A percentile compares a stretch with the other conserved stretches of the same genome.
Evolutionary conservation across 2,113 vertebrate genomes (phyloP).

Genomic region (Aythya baeri): DNA sequence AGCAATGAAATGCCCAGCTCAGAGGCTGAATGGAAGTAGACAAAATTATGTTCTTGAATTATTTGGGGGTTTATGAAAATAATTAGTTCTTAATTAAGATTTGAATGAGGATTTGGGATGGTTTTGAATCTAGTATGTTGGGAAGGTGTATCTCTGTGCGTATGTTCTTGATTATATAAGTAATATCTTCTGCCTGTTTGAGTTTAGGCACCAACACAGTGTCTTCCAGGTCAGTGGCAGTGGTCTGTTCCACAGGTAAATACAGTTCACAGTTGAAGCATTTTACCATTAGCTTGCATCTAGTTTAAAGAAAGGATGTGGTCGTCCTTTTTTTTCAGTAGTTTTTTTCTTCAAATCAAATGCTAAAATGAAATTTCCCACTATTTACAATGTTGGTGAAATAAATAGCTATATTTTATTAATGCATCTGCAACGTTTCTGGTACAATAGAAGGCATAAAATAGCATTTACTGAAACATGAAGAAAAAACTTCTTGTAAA

Average conservation of each 20-base stretch:
- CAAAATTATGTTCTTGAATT: not conserved
- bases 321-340: not conserved
- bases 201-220: conserved; percentile 75
- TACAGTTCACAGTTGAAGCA: not conserved
- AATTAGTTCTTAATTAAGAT: not conserved
- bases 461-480: not conserved
- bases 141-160: not conserved
- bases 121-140: not conserved
- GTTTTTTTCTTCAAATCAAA: not conserved
- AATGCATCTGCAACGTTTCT: not conserved
- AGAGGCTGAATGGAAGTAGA: not conserved
- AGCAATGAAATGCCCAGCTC: not conserved
- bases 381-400: not conserved
- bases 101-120: not conserved
- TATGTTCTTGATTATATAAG: not conserved
- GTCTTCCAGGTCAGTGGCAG: conserved; percentile 79
- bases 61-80: not conserved
- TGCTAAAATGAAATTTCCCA: not conserved
- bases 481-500: not conserved
- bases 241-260: conserved; percentile 82
- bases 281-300: not conserved
- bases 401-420: not conserved
- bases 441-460: not conserved
- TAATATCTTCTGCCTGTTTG: not conserved
- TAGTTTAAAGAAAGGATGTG: not conserved